Evolutionary conservation across 2,113 vertebrate species (phyloP).

Genomic region (Bos javanicus): DNA sequence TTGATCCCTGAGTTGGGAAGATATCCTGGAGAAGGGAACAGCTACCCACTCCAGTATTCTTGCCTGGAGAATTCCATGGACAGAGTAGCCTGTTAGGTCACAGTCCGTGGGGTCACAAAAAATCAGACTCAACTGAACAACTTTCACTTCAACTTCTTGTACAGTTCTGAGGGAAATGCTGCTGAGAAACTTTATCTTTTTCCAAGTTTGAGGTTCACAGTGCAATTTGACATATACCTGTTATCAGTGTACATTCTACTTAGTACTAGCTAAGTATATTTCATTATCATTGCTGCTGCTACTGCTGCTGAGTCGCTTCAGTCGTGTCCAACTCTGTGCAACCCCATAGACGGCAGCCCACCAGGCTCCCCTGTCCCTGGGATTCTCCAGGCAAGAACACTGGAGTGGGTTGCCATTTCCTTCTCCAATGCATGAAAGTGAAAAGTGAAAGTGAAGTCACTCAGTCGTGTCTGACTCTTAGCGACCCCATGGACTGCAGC

Average conservation of each 20-base stretch:
- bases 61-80: background rate
- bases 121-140: accelerated
- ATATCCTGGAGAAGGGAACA: background rate
- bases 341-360: too few species aligned
- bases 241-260: background rate
- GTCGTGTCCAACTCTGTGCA: too few species aligned
- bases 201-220: background rate
- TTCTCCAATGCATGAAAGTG: too few species aligned
- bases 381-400: too few species aligned
- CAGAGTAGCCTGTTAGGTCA: background rate
- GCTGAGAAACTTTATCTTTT: background rate
- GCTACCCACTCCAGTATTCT: background rate
- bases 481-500: too few species aligned
- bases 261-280: background rate
- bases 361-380: too few species aligned
- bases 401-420: too few species aligned
- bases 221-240: background rate
- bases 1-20: background rate
- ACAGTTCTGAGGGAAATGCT: background rate
- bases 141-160: background rate
- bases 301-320: too few species aligned
- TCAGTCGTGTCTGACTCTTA: too few species aligned
- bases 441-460: too few species aligned
- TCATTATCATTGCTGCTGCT: background rate
- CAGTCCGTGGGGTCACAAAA: background rate